Percentiles rank a stretch among this genome's conserved stretches.
Evolutionary conservation across 2,888 invertebrate species (phyloP).

Genomic region (Petrophora chlorosata): DNA sequence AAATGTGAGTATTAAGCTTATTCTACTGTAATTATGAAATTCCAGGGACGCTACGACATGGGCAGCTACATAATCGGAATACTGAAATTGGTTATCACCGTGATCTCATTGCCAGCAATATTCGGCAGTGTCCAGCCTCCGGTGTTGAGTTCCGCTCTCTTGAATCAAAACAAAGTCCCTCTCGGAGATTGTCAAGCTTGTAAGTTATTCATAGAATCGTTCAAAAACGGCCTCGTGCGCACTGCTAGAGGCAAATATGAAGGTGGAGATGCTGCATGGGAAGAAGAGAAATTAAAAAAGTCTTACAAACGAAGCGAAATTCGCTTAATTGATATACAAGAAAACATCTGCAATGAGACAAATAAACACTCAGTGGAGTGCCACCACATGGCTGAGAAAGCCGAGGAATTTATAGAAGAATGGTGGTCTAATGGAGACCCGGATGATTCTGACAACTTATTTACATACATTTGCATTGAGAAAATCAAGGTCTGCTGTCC

Average conservation of each 20-base stretch:
- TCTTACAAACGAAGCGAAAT: constrained; percentile 94
- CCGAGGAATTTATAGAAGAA: constrained; percentile 91
- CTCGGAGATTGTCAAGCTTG: constrained; percentile 92
- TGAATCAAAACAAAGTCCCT: constrained; percentile 67
- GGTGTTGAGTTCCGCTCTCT: constrained; percentile 53
- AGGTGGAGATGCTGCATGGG: constrained; percentile 97
- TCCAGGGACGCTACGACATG: constrained; percentile 55
- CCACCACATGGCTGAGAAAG: constrained; percentile 91
- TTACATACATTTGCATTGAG: constrained; percentile 90
- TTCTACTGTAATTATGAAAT: constrained; percentile 35
- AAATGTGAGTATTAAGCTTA: constrained; percentile 25
- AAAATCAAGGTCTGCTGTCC: constrained; percentile 92
- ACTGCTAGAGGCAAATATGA: constrained; percentile 95
- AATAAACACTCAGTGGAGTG: constrained; percentile 90
- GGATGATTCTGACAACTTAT: constrained; percentile 65
- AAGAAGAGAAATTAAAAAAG: constrained; percentile 92
- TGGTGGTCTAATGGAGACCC: constrained; percentile 92
- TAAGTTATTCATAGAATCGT: constrained; percentile 88
- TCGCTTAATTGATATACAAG: constrained; percentile 95
- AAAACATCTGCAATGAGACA: constrained; percentile 91
- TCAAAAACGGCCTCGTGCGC: constrained; percentile 90
- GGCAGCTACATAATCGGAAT: constrained; percentile 32
- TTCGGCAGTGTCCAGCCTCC: constrained; percentile 53
- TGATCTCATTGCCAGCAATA: constrained; percentile 43
- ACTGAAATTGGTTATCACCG: constrained; percentile 33